Percentiles rank a stretch among this genome's conserved stretches.
These are phyloP conservation scores for Phaenicophaeus curvirostris DNA, from an alignment of 2,797 vertebrate species.

Conservation along the genomic window DNA sequence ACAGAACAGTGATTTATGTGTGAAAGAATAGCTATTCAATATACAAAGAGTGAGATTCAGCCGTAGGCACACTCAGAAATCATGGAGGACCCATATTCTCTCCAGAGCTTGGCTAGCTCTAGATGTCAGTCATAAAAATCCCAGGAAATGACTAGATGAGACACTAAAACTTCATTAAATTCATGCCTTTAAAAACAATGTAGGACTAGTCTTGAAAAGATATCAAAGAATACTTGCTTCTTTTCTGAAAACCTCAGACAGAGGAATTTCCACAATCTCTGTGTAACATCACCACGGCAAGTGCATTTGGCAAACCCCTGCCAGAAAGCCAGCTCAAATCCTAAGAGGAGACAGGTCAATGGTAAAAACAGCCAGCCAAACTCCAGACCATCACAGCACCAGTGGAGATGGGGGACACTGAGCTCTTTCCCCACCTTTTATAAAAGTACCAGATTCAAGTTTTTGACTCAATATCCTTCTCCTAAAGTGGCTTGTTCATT, in stretches of 20 bases:
- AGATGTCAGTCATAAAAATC: background rate
- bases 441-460: background rate
- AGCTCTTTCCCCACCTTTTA: background rate
- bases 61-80: background rate
- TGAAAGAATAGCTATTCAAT: background rate
- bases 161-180: background rate
- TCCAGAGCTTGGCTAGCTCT: background rate
- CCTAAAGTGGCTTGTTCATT: background rate
- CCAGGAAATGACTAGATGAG: background rate
- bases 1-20: slow-evolving; percentile 46
- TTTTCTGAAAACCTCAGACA: background rate
- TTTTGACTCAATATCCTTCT: background rate
- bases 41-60: background rate
- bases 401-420: rapidly evolving
- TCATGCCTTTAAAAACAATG: background rate
- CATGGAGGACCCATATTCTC: background rate
- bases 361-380: background rate
- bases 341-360: background rate
- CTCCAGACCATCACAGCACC: background rate
- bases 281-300: rapidly evolving
- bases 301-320: background rate
- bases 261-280: background rate
- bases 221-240: background rate
- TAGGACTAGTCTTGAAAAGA: background rate
- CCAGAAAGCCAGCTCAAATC: background rate